Evolutionary conservation across 2,797 vertebrate genomes (phyloP).

Genomic region (Poeciliopsis gracilis): DNA sequence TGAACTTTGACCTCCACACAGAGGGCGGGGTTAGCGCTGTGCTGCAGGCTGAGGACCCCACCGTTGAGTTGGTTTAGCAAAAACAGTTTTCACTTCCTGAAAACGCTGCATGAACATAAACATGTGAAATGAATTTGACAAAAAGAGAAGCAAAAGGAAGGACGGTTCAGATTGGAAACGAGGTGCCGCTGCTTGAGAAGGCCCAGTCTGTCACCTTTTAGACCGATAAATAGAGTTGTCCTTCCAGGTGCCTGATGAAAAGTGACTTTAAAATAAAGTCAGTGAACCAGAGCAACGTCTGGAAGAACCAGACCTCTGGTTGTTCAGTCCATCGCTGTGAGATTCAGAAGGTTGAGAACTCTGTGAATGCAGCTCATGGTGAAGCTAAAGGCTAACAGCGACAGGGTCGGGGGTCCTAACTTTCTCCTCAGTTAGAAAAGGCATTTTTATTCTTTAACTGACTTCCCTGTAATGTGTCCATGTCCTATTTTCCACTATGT

Average conservation of each 20-base stretch:
- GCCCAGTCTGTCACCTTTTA: slow-evolving; percentile 33
- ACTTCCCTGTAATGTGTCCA: not conserved
- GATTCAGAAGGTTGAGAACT: slow-evolving; percentile 30
- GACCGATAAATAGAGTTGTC: slow-evolving; percentile 52
- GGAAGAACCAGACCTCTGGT: slow-evolving; percentile 25
- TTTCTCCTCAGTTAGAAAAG: not conserved
- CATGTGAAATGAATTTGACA: not conserved
- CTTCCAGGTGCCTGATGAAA: slow-evolving; percentile 50
- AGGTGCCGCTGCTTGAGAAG: not conserved
- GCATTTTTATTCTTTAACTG: not conserved
- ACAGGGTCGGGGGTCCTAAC: not conserved
- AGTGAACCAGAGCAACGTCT: slow-evolving; percentile 52
- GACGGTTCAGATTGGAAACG: not conserved
- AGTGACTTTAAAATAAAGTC: slow-evolving; percentile 60
- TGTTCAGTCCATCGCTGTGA: slow-evolving; percentile 47
- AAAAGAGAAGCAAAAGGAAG: not conserved
- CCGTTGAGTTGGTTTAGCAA: not conserved
- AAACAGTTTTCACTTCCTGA: not conserved
- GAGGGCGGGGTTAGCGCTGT: not conserved
- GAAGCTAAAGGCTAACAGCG: not conserved
- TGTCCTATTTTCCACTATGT: not conserved
- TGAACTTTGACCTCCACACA: not conserved
- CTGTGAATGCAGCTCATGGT: not conserved
- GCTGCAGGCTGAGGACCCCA: not conserved
- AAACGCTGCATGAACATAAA: not conserved